Evolutionary conservation across 2,888 invertebrate species (phyloP).

Genomic region (Parnassius smintheus): DNA sequence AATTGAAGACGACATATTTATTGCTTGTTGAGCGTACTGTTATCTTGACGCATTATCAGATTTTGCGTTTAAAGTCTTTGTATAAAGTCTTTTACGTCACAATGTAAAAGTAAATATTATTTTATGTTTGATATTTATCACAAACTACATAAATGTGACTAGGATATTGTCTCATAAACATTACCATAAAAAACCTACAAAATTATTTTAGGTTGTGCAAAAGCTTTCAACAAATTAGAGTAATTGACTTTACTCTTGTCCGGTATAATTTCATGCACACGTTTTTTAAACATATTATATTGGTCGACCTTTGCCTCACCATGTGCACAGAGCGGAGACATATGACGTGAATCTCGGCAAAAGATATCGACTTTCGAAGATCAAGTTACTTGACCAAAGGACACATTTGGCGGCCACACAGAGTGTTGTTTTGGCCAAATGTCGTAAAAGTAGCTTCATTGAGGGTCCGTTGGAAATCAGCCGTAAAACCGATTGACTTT

Average conservation of each 20-base stretch:
- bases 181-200: not conserved
- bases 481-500: conserved; percentile 48
- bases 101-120: too few species aligned
- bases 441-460: conserved; percentile 63
- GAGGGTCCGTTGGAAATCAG: conserved; percentile 47
- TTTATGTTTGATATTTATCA: too few species aligned
- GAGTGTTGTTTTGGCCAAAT: conserved; percentile 54
- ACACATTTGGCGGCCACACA: conserved; percentile 72
- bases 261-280: conserved; percentile 1
- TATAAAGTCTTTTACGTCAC: too few species aligned
- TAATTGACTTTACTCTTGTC: conserved; percentile 16
- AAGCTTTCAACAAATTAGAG: conserved; percentile 21
- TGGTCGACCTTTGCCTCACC: conserved; percentile 68
- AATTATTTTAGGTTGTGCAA: not conserved
- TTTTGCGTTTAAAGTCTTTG: not conserved
- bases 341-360: conserved; percentile 69
- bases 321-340: conserved; percentile 57
- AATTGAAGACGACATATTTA: conserved; percentile 53
- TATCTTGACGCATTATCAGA: not conserved
- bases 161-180: too few species aligned
- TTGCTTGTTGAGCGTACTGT: conserved; percentile 33
- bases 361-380: conserved; percentile 49
- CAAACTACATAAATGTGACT: too few species aligned
- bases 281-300: conserved; percentile 38
- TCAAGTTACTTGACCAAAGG: conserved; percentile 59